These are phyloP conservation scores for Salvator merianae DNA, from an alignment of 2,113 vertebrate species.

Conservation along the genomic window DNA sequence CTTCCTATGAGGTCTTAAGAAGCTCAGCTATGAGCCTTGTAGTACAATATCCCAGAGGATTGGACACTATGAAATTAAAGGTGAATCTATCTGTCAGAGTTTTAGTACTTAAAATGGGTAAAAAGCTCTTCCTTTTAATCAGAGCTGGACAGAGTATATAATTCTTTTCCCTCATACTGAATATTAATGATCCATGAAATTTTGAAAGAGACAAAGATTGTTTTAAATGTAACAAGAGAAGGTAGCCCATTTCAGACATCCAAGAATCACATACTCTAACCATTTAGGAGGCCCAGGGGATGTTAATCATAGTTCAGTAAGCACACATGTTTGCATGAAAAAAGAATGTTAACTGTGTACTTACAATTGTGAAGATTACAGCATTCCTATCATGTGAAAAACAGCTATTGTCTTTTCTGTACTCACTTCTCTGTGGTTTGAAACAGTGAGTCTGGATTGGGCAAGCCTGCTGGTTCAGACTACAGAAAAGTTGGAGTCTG, in stretches of 20 bases:
- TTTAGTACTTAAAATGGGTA: slow-evolving; percentile 4
- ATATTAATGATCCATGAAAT: background rate
- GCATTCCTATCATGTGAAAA: background rate
- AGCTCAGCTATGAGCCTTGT: background rate
- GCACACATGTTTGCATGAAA: background rate
- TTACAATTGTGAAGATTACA: background rate
- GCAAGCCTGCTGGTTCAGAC: no score
- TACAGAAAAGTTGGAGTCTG: no score
- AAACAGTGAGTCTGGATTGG: no score
- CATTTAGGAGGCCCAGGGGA: background rate
- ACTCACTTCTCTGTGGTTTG: no score
- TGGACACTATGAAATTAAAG: background rate
- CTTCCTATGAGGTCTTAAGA: background rate
- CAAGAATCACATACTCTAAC: background rate
- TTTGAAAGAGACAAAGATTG: background rate
- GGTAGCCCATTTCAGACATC: background rate
- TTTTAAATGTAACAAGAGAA: background rate
- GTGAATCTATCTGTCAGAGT: background rate
- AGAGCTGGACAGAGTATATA: background rate
- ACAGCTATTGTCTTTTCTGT: background rate
- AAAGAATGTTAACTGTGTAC: background rate
- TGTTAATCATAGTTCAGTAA: background rate
- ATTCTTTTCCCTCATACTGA: background rate
- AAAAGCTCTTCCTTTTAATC: background rate
- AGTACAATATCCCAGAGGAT: background rate